Evolutionary conservation across 1,140 invertebrate species (phyloP), one percentile per base, ranked within the genome.

Genomic region (Pachyrhynchus sulphureomaculatus): DNA sequence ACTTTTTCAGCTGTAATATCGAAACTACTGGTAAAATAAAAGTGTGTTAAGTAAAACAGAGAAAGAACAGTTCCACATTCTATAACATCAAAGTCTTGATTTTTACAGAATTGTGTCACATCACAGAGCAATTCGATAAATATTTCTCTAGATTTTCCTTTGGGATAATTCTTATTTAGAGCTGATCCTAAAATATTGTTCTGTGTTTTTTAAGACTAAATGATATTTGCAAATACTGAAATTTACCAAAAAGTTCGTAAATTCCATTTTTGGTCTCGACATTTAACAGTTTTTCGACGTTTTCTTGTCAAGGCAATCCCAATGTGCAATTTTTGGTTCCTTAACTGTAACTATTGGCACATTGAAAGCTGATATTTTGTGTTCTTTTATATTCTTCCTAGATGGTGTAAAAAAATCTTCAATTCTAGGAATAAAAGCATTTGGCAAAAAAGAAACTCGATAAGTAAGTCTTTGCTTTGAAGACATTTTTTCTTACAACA

Each of bases 1-100:
- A 71, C 39, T 60, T 75, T 70, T 60, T 73, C 72, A 20, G 74
- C 58, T 29, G 67, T 54, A 9, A 63, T 54, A 18, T 69, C 42
- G 10, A 68, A 39, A 23, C 42, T 49, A 60, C 59, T 66, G n/a
- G 63, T 69, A 36, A 75, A 73, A 54, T 65, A 74, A 34, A 62
- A 32, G 29, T 75, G 72, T 0, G 71, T 70, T 39, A 68, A 52
- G 54, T 75, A 72, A 47, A 75, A 71, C 32, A 72, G 72, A 21
- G 72, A 72, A 42, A 76, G 51, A 4, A 75, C 23, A 3, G 68
- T 58, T 21, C 66, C 68, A 29, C 55, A 55, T 66, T 76, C 70
- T 52, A 67, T 61, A 0, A 63, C n/a, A 39, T 55, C 66, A 24
- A 68, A 72, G 13, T 56, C 36, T 0, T 26, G 36, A 24, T 33